phyloP scores from a whole-genome alignment of 2,888 invertebrate genomes.

The Eudemis profundana region DNA sequence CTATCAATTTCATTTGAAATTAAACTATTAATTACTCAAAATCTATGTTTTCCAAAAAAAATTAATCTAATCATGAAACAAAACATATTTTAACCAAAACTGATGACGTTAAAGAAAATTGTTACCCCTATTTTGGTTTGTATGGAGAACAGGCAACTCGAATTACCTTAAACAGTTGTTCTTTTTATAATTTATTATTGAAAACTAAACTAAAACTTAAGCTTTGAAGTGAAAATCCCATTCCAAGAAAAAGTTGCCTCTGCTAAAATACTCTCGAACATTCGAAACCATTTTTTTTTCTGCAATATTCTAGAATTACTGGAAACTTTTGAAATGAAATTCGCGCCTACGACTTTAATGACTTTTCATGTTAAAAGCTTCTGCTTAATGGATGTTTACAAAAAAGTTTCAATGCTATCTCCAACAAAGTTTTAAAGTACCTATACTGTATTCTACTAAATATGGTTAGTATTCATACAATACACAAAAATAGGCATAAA shows the following conservation, averaged over 20 bases:
- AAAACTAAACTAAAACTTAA: neutral
- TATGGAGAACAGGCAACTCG: too few relatives aligned
- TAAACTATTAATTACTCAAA: too few relatives aligned
- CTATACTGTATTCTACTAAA: too few relatives aligned
- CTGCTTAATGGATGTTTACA: slow-evolving; percentile 21
- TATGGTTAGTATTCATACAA: too few relatives aligned
- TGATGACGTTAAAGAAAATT: too few relatives aligned
- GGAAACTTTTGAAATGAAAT: slow-evolving; percentile 14
- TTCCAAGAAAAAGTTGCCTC: neutral
- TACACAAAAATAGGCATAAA: too few relatives aligned
- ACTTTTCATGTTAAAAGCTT: slow-evolving; percentile 17
- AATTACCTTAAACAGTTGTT: neutral
- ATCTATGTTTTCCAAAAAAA: too few relatives aligned
- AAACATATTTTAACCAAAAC: too few relatives aligned
- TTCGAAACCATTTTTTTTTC: slow-evolving; percentile 15
- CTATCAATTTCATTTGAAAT: too few relatives aligned
- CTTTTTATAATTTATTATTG: neutral
- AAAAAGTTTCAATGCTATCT: slow-evolving; percentile 1
- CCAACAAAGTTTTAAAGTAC: neutral
- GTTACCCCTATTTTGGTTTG: too few relatives aligned
- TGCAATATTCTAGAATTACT: slow-evolving; percentile 2
- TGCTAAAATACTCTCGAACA: slow-evolving; percentile 7
- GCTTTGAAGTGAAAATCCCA: neutral
- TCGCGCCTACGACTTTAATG: slow-evolving; percentile 17
- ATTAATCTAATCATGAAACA: too few relatives aligned